Evolutionary conservation across 2,888 invertebrate species (phyloP), one percentile per base, ranked within the genome.

Genomic region (Sturmia bella): DNA sequence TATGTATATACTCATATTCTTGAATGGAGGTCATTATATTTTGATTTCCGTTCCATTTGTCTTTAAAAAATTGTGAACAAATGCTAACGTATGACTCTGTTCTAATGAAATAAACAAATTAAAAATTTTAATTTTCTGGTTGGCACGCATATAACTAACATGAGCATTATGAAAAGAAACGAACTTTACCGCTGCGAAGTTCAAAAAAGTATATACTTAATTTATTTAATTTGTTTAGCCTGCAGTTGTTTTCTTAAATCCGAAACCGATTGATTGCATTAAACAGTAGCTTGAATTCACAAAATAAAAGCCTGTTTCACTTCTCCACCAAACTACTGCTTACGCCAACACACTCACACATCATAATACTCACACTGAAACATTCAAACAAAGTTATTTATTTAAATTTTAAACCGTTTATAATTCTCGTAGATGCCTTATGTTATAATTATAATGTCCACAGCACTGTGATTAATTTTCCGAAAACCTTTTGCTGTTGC

Each of bases 291-390:
- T 80, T 75, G 72, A 76, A 59, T 57, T 72, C 73, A 81, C 83
- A 84, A 84, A 76, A 84, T 84, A 84, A 84, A 76, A 84, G 76
- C 80, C 79, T 77, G 77, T 84, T 83, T 83, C 75, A 83, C 83
- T 80, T 76, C 78, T 69, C 68, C 59, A 68, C 78, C 59, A 78
- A 77, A 70, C 68, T 63, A 43, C 43, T n/a, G 1, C 52, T 37
- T 6, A 63, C 56, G 57, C 32, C 45, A 59, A 45, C 21, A 52
- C 15, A 52, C 7, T 21, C 43, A 15, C 41, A 64, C 11, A 19
- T 13, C 37, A 24, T 41, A 59, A 41, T 7, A 59, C 32, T 13
- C 15, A 61, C 27, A 56, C 19, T 64, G n/a, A n/a, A 3, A 24
- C 24, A 27, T 27, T 45, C 13, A 63, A 5, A 54, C 11, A 50